Conservation (phyloP, 2,888 invertebrate species). For the Leptura quadrifasciata region DNA sequence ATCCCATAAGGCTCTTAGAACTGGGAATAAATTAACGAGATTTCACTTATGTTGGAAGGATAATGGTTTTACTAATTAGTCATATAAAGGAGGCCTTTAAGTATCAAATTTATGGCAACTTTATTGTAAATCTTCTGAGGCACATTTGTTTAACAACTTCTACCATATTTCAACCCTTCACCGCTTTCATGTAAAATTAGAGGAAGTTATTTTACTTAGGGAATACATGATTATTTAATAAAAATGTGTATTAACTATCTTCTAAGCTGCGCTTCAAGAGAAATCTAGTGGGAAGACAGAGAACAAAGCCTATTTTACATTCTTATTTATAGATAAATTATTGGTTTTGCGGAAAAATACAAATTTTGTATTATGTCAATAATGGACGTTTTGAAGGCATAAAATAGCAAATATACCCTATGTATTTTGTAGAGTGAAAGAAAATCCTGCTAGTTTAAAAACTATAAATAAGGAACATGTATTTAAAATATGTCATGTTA, state of each 20-base stretch:
- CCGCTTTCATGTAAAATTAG: background rate
- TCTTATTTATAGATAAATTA: too few relatives aligned
- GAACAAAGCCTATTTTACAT: too few relatives aligned
- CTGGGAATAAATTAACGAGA: constrained; percentile 37
- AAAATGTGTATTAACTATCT: background rate
- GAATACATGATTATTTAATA: background rate
- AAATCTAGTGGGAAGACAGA: too few relatives aligned
- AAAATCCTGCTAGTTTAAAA: too few relatives aligned
- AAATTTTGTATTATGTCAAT: too few relatives aligned
- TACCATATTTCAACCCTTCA: background rate
- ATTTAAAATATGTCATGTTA: too few relatives aligned
- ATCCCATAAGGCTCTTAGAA: constrained; percentile 24
- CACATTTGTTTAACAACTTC: constrained; percentile 7
- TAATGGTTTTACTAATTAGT: constrained; percentile 36
- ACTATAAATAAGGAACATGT: too few relatives aligned
- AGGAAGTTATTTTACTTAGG: background rate
- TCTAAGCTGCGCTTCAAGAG: background rate
- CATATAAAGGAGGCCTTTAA: constrained; percentile 25
- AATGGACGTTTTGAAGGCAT: too few relatives aligned
- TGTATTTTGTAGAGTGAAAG: too few relatives aligned
- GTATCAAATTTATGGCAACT: constrained; percentile 30
- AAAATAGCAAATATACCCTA: too few relatives aligned
- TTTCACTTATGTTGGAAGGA: constrained; percentile 35
- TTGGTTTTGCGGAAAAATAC: too few relatives aligned
- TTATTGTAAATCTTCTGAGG: constrained; percentile 21